Conservation (phyloP, 2,888 invertebrate species). For the Keiferia lycopersicella region DNA sequence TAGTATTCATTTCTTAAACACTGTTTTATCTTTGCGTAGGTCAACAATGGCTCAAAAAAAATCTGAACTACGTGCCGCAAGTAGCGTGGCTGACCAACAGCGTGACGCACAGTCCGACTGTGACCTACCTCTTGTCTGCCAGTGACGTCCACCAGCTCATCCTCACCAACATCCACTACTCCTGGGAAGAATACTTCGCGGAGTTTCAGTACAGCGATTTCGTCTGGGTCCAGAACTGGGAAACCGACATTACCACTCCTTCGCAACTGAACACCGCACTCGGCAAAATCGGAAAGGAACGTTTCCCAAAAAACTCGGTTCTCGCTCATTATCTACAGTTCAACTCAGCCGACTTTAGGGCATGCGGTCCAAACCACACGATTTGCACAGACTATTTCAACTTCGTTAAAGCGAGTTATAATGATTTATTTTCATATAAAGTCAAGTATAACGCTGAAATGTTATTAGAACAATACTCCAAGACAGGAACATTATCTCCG, state of each 20-base stretch:
- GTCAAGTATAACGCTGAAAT: constrained; percentile 91
- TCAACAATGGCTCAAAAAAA: constrained; percentile 92
- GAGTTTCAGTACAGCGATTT: constrained; percentile 94
- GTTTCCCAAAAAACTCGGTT: constrained; percentile 59
- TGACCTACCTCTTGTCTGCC: constrained; percentile 91
- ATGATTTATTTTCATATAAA: constrained; percentile 90
- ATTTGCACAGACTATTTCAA: constrained; percentile 66
- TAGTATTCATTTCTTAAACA: not conserved
- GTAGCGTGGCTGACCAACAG: constrained; percentile 96
- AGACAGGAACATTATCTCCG: constrained; percentile 92
- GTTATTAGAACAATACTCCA: constrained; percentile 92
- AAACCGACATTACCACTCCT: constrained; percentile 54
- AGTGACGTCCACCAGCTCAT: constrained; percentile 91
- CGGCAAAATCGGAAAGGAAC: constrained; percentile 57
- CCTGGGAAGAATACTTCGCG: constrained; percentile 96
- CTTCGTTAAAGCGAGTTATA: constrained; percentile 88
- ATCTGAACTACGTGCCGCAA: constrained; percentile 89
- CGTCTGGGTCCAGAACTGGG: constrained; percentile 94
- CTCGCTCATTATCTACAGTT: constrained; percentile 66
- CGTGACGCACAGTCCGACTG: constrained; percentile 96
- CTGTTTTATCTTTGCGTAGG: constrained; percentile 71
- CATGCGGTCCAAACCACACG: constrained; percentile 61
- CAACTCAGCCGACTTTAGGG: constrained; percentile 61
- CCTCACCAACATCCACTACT: constrained; percentile 94
- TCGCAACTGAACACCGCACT: constrained; percentile 56